A percentile compares a stretch with the other conserved stretches of the same genome.
phyloP scores from a whole-genome alignment of 2,888 invertebrate genomes.

The Tetropium fuscum region DNA sequence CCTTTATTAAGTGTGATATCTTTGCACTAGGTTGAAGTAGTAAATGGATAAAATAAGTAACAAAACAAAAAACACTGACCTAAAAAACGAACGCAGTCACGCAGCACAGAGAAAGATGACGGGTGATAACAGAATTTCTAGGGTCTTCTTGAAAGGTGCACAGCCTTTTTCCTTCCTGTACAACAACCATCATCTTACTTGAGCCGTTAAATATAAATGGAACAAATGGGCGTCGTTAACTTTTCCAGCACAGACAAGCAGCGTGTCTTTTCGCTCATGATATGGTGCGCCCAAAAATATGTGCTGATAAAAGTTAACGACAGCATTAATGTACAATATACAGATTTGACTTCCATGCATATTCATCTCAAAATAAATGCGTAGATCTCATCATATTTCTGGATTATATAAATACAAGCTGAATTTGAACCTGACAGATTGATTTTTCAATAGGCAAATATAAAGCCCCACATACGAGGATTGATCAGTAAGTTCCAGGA shows the following conservation, averaged over 20 bases:
- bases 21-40: no score
- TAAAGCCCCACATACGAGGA: no score
- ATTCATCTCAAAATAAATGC: constrained; percentile 34
- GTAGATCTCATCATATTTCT: constrained; percentile 30
- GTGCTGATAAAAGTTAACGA: constrained; percentile 34
- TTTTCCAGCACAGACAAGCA: constrained; percentile 7
- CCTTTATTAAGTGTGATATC: no score
- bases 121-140: constrained; percentile 80
- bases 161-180: constrained; percentile 72
- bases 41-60: constrained; percentile 40
- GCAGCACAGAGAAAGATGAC: constrained; percentile 83
- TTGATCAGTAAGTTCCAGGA: no score
- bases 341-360: constrained; percentile 59
- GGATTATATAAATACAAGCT: neutral
- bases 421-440: no score
- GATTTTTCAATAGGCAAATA: no score
- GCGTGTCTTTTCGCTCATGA: neutral
- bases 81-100: constrained; percentile 65
- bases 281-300: neutral
- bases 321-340: constrained; percentile 32
- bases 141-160: constrained; percentile 82
- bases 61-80: constrained; percentile 63
- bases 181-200: constrained; percentile 67
- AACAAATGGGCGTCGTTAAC: constrained; percentile 3
- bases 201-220: constrained; percentile 47